phyloP scores from a whole-genome alignment of 1,140 invertebrate genomes.

The Ostrea edulis region DNA sequence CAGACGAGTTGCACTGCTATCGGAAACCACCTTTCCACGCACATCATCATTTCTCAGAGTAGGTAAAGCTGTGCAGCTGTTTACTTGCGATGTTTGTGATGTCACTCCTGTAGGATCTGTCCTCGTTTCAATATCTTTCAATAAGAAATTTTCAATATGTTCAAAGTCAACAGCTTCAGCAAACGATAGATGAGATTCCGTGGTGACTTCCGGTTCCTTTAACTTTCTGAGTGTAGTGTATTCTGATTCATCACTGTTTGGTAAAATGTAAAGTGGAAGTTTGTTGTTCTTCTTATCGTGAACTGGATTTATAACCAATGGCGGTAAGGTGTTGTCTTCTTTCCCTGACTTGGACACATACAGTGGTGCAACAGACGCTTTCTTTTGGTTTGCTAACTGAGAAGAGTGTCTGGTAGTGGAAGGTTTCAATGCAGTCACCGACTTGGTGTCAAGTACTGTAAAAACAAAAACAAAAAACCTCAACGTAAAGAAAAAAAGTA shows the following conservation, averaged over 20 bases:
- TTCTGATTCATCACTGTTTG: background rate
- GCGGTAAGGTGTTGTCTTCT: background rate
- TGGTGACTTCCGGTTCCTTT: background rate
- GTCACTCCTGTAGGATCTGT: background rate
- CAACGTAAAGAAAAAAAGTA: no score
- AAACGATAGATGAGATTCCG: background rate
- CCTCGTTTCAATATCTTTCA: background rate
- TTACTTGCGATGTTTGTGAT: background rate
- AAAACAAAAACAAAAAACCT: no score
- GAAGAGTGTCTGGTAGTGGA: background rate
- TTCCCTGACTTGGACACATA: background rate
- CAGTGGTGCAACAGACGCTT: background rate
- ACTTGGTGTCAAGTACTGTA: background rate
- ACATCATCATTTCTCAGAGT: background rate
- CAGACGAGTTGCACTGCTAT: no score
- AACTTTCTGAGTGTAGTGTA: background rate
- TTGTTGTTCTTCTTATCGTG: background rate
- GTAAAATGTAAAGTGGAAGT: background rate
- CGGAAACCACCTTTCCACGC: no score
- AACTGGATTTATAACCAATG: background rate
- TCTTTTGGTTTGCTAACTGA: background rate
- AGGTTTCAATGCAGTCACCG: background rate
- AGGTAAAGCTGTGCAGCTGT: background rate
- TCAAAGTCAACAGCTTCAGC: background rate
- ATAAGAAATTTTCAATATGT: background rate